phyloP scores from a whole-genome alignment of 2,797 vertebrate species.

The Microctenopoma stevenorrisi region DNA sequence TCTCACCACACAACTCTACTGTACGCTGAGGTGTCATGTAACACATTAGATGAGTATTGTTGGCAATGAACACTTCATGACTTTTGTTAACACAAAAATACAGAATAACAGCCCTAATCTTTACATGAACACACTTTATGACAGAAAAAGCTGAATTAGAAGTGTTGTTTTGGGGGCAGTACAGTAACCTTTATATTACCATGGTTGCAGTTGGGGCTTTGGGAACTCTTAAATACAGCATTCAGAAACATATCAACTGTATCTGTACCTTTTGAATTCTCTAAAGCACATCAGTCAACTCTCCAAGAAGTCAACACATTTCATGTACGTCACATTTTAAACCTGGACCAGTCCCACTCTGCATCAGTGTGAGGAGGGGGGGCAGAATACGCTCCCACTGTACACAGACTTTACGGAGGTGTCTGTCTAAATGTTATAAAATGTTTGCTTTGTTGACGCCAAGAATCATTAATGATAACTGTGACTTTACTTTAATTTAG shows the following conservation, averaged over 20 bases:
- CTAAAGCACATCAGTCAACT: not conserved
- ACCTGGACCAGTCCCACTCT: not conserved
- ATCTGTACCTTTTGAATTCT: not conserved
- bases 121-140: not conserved
- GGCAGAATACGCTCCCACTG: not conserved
- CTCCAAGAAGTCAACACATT: slow-evolving; percentile 3
- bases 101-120: not conserved
- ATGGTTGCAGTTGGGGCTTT: slow-evolving; percentile 1
- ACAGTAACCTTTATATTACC: not conserved
- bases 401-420: not conserved
- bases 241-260: not conserved
- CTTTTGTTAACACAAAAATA: slow-evolving; percentile 3
- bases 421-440: slow-evolving; percentile 6
- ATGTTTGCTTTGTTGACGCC: slow-evolving; percentile 1
- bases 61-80: not conserved
- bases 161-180: not conserved
- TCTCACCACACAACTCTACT: not conserved
- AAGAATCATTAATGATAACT: slow-evolving; percentile 11
- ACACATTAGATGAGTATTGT: not conserved
- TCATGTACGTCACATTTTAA: not conserved
- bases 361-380: not conserved
- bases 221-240: not conserved
- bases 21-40: no score
- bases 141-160: slow-evolving; percentile 1
- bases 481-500: not conserved